Evolutionary conservation across 2,888 invertebrate species (phyloP), one percentile per base, ranked within the genome.

Genomic region (Rhodophaea formosa): DNA sequence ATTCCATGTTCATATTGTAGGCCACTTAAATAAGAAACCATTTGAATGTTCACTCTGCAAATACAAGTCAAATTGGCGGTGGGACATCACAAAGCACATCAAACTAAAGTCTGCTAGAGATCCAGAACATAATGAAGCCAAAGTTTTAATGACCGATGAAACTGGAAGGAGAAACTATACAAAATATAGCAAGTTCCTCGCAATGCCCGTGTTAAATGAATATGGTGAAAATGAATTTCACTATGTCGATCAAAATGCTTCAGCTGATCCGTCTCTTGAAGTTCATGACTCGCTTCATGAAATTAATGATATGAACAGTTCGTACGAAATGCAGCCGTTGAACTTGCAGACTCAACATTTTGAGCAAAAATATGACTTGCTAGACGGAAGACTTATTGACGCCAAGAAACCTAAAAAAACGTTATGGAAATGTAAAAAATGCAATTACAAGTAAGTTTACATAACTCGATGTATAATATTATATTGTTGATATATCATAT

Each of bases 81-180:
- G 98, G 97, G 98, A 98, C 87, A 97, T 98, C 61, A 97, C 97
- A 29, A 97, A 98, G 82, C 99, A 99, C 83, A 98, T 98, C 65
- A 95, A 97, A 74, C 91, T 97, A 71, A 97, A 97, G 90, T 95
- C 96, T 7, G 95, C 95, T 17, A 93, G 97, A 64, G 97, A 97
- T 87, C 95, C 95, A 54, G 94, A 94, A 53, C 97, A 97, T 82
- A 94, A 94, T 71, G 93, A 93, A 62, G 96, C 96, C 53, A 95
- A 95, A 84, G 97, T 97, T 47, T 91, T 97, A 58, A 96, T 97
- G 95, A 97, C 97, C 53, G 97, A 97, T 79, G 97, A 97, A 86
- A 96, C 97, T 43, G 97, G 97, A 8, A 92, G 97, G 63, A 93
- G 97, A 67, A 97, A 97, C 86, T 97, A 97, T 81, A 96, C 97